These are phyloP conservation scores for Neomicropteryx cornuta DNA, from an alignment of 1,140 invertebrate species.

Conservation along the genomic window DNA sequence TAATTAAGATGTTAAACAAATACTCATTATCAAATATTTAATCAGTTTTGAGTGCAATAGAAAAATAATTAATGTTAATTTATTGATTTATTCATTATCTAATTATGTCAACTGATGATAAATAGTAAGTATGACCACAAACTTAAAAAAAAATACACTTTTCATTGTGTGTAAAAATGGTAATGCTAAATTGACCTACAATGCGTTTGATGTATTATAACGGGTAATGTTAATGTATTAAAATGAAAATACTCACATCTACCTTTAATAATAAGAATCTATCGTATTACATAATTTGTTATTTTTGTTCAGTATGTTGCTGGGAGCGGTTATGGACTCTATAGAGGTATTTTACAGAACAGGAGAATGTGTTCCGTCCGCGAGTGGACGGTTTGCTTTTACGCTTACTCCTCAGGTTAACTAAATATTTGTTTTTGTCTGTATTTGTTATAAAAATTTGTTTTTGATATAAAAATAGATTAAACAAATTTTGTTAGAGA, in stretches of 20 bases:
- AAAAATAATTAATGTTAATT: too few species aligned
- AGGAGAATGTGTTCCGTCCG: conserved; percentile 35
- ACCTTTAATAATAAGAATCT: not conserved
- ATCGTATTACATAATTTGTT: conserved; percentile 3
- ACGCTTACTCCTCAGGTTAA: conserved; percentile 7
- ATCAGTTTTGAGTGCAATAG: too few species aligned
- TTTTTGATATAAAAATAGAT: too few species aligned
- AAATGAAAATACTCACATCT: not conserved
- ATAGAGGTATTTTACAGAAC: conserved; percentile 61
- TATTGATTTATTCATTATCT: too few species aligned
- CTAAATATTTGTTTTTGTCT: not conserved
- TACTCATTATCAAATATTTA: too few species aligned
- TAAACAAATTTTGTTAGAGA: too few species aligned
- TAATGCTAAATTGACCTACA: too few species aligned
- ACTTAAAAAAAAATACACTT: too few species aligned
- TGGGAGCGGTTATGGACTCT: conserved; percentile 60
- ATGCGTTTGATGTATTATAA: not conserved
- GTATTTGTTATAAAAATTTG: not conserved
- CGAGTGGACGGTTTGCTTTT: conserved; percentile 32
- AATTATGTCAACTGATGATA: too few species aligned
- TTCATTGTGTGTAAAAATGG: too few species aligned
- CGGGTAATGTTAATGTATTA: not conserved
- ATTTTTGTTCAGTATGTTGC: conserved; percentile 48
- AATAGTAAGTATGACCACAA: too few species aligned
- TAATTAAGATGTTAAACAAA: too few species aligned